A percentile compares a stretch with the other conserved stretches of the same genome.
phyloP scores from a whole-genome alignment of 2,797 vertebrate species.

The Sebastolobus alascanus region DNA sequence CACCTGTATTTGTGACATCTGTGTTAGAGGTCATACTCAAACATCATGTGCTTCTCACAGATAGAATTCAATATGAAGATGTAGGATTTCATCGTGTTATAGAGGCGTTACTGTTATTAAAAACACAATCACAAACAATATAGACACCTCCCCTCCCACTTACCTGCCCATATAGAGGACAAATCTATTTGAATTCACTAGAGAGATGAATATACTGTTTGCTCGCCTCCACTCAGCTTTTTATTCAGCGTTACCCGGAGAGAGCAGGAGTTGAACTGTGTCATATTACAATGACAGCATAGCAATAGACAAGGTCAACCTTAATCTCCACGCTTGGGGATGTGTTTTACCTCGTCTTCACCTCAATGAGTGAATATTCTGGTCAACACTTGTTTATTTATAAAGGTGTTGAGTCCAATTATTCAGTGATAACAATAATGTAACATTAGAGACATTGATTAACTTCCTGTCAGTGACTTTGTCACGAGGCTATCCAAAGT shows the following conservation, averaged over 20 bases:
- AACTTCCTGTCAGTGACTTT: conserved; percentile 46
- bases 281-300: conserved; percentile 29
- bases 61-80: not conserved
- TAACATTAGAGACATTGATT: conserved; percentile 47
- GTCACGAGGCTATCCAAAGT: conserved; percentile 47
- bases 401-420: conserved; percentile 21
- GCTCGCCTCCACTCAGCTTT: conserved; percentile 25
- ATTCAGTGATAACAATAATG: conserved; percentile 40
- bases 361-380: not conserved
- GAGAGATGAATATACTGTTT: conserved; percentile 37
- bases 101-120: not conserved
- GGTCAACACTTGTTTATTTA: conserved; percentile 15
- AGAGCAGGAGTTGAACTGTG: conserved; percentile 24
- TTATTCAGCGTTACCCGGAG: conserved; percentile 25
- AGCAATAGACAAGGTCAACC: conserved; percentile 13
- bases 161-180: conserved; percentile 19
- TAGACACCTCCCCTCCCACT: not conserved
- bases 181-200: conserved; percentile 48
- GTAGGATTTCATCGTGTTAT: conserved; percentile 3
- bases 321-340: conserved; percentile 28
- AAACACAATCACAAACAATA: conserved; percentile 33
- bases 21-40: not conserved
- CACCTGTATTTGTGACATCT: not conserved
- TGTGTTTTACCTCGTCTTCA: not conserved
- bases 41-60: not conserved